phyloP scores from a whole-genome alignment of 2,113 vertebrate species.

The Ctenodactylus gundi region DNA sequence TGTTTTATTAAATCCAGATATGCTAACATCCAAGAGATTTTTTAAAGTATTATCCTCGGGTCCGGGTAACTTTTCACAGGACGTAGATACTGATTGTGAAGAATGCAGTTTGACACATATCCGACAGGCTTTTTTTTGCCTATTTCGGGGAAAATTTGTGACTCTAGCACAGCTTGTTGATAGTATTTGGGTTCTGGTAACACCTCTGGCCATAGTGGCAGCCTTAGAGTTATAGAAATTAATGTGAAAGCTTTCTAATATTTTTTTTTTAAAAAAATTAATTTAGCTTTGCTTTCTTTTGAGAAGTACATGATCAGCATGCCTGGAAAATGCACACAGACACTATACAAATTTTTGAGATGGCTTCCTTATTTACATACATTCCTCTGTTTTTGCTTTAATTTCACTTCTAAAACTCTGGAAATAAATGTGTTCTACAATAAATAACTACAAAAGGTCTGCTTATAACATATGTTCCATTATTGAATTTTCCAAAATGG shows the following conservation, averaged over 20 bases:
- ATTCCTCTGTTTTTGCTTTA: neutral
- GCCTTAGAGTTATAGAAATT: neutral
- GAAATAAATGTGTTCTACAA: neutral
- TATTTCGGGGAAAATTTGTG: neutral
- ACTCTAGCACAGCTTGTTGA: neutral
- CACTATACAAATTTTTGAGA: neutral
- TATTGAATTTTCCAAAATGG: neutral
- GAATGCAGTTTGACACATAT: neutral
- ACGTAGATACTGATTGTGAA: neutral
- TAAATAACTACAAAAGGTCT: neutral
- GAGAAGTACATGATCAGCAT: neutral
- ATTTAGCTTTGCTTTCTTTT: neutral
- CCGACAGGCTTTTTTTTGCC: neutral
- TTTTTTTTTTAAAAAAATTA: neutral
- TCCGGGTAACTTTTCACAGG: neutral
- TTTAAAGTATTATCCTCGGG: neutral
- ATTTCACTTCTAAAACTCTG: neutral
- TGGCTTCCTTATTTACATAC: neutral
- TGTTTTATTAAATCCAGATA: neutral
- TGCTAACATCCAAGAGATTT: neutral
- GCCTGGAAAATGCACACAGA: neutral
- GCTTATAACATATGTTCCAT: neutral
- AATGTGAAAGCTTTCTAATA: neutral
- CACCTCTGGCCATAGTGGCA: neutral
- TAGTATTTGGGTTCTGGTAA: neutral